A percentile compares a stretch with the other conserved stretches of the same genome.
Conservation (phyloP, 2,888 invertebrate genomes). For the Acanthosepion esculentum region DNA sequence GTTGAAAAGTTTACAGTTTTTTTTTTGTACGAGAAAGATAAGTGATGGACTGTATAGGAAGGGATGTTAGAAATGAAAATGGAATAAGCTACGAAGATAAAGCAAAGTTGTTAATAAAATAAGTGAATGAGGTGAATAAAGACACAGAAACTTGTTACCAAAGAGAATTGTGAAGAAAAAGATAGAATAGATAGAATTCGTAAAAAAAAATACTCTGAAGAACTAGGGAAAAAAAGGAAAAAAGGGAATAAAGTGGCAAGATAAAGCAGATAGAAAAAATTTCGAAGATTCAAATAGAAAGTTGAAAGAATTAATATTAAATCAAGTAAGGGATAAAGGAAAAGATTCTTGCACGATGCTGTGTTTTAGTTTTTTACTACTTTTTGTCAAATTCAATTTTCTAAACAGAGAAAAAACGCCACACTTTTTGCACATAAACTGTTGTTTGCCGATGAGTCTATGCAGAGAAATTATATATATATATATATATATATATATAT, state of each 20-base stretch:
- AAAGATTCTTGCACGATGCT: not conserved
- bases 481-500: no score
- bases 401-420: not conserved
- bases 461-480: not conserved
- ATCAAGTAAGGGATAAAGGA: not conserved
- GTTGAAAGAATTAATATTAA: not conserved
- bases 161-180: no score
- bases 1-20: no score
- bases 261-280: not conserved
- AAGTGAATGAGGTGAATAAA: no score
- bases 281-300: not conserved
- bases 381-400: not conserved
- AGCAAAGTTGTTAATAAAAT: no score
- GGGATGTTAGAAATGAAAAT: no score
- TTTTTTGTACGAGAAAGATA: no score
- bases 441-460: not conserved
- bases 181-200: no score
- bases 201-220: no score
- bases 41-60: no score
- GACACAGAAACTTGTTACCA: no score
- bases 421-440: not conserved
- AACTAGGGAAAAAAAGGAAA: not conserved
- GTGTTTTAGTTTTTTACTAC: not conserved
- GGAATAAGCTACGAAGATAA: no score
- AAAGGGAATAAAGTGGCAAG: not conserved